Conservation (phyloP, 2,113 vertebrate genomes). For the Phylloscopus whistleri region DNA sequence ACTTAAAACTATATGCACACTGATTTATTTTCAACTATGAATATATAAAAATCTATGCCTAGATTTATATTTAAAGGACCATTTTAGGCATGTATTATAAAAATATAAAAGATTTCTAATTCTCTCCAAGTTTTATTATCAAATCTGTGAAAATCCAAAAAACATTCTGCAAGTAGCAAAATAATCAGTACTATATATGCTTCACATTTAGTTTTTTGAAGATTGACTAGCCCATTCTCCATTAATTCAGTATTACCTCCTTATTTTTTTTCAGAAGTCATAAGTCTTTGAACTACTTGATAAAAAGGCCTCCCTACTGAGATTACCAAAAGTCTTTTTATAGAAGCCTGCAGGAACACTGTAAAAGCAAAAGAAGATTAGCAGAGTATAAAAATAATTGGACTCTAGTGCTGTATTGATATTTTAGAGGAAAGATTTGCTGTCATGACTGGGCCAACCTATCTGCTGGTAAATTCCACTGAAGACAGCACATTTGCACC, state of each 20-base stretch:
- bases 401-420: neutral
- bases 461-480: slow-evolving; percentile 17
- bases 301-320: slow-evolving; percentile 3
- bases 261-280: slow-evolving; percentile 1
- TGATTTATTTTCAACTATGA: neutral
- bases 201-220: neutral
- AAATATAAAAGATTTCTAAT: neutral
- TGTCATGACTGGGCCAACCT: slow-evolving; percentile 9
- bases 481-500: neutral
- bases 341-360: slow-evolving; percentile 1
- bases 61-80: neutral
- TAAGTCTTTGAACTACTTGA: slow-evolving; percentile 23
- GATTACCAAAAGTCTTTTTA: slow-evolving; percentile 47
- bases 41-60: neutral
- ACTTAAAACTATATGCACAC: neutral
- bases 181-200: neutral
- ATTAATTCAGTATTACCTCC: slow-evolving; percentile 3
- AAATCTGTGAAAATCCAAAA: neutral
- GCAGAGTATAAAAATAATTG: slow-evolving; percentile 54
- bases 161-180: neutral
- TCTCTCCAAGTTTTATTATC: neutral
- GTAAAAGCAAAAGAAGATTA: slow-evolving; percentile 51
- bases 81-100: neutral
- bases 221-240: neutral
- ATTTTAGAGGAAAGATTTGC: slow-evolving; percentile 26